Evolutionary conservation across 2,797 vertebrate genomes (phyloP).

Genomic region (Sebastes elongatus): DNA sequence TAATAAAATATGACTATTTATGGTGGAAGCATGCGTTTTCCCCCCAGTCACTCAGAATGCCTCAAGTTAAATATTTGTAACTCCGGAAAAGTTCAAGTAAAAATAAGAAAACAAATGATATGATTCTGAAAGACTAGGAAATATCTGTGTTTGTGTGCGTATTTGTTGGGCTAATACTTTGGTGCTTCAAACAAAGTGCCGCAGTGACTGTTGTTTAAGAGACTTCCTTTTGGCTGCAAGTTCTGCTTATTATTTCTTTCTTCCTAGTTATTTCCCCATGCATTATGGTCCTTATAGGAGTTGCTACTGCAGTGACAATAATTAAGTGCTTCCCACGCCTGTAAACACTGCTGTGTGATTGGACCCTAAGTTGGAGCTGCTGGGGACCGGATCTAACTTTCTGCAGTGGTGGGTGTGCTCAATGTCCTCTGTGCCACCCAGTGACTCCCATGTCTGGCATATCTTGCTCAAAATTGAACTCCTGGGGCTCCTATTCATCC

Average conservation of each 20-base stretch:
- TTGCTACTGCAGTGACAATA: conserved; percentile 8
- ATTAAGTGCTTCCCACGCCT: conserved; percentile 8
- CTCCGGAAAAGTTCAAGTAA: background rate
- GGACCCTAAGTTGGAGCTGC: background rate
- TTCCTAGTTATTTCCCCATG: background rate
- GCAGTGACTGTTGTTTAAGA: background rate
- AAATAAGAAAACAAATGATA: background rate
- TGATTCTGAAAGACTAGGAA: background rate
- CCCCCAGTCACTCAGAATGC: background rate
- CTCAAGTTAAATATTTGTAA: background rate
- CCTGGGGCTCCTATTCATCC: conserved; percentile 2
- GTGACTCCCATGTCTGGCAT: background rate
- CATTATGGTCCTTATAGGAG: background rate
- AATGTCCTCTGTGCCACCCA: background rate
- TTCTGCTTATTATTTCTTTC: background rate
- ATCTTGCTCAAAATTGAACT: conserved; percentile 12
- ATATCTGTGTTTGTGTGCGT: background rate
- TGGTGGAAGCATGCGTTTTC: background rate
- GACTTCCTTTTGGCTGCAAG: background rate
- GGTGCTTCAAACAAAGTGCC: background rate
- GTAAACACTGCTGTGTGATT: background rate
- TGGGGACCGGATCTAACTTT: background rate
- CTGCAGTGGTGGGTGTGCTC: background rate
- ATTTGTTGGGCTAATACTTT: conserved; percentile 4
- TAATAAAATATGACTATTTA: background rate